phyloP scores from a whole-genome alignment of 2,797 vertebrate genomes.

The Sarcophilus harrisii region DNA sequence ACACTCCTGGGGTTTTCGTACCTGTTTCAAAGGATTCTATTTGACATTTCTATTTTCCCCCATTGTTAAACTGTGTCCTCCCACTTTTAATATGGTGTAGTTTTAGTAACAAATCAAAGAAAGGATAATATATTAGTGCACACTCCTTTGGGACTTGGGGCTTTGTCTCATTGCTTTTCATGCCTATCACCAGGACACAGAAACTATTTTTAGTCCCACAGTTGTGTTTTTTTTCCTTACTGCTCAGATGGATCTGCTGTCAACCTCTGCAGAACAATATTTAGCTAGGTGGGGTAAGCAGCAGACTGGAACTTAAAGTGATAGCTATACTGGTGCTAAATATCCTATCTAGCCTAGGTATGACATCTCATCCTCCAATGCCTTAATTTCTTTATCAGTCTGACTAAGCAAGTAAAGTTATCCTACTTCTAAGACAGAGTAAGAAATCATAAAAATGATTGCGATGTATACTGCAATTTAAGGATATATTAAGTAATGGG shows the following conservation, averaged over 20 bases:
- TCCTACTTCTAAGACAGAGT: not conserved
- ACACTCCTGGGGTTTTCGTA: constrained; percentile 46
- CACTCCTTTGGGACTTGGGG: constrained; percentile 37
- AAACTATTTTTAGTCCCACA: constrained; percentile 62
- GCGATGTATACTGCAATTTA: not conserved
- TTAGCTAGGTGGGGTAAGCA: constrained; percentile 50
- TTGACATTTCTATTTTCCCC: constrained; percentile 74
- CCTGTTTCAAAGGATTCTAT: constrained; percentile 71
- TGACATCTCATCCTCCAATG: not conserved
- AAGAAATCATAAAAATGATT: not conserved
- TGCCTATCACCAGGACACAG: constrained; percentile 66
- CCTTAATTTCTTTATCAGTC: constrained; percentile 48
- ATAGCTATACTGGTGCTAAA: not conserved
- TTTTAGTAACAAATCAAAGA: constrained; percentile 76
- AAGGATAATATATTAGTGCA: constrained; percentile 69
- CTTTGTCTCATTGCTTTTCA: constrained; percentile 73
- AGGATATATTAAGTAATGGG: not conserved
- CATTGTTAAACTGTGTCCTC: constrained; percentile 62
- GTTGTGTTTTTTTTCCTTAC: constrained; percentile 60
- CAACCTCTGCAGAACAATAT: constrained; percentile 32
- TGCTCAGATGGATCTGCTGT: constrained; percentile 47
- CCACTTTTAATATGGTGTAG: constrained; percentile 68
- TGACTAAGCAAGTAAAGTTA: not conserved
- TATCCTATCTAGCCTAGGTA: not conserved
- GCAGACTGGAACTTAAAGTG: constrained; percentile 30